Conservation (phyloP, 2,888 invertebrate species). For the Miltochrista miniata region DNA sequence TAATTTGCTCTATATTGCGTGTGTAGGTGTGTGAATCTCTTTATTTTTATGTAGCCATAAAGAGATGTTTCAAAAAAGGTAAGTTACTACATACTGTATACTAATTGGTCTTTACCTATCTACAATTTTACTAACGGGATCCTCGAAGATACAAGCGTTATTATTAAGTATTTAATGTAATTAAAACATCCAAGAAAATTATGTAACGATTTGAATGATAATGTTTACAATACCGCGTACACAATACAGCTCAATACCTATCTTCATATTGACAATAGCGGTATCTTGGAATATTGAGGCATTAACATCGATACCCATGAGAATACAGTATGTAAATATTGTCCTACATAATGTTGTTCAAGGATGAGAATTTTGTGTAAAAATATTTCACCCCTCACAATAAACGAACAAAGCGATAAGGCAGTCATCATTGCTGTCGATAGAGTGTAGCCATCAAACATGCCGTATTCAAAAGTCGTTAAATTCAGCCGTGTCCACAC, state of each 20-base stretch:
- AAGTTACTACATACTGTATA: too few relatives aligned
- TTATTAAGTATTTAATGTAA: too few relatives aligned
- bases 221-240: too few relatives aligned
- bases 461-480: slow-evolving; percentile 64
- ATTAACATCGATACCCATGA: not conserved
- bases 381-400: slow-evolving; percentile 19
- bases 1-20: slow-evolving; percentile 3
- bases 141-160: too few relatives aligned
- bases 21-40: slow-evolving; percentile 10
- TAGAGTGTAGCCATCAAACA: slow-evolving; percentile 54
- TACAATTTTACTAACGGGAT: too few relatives aligned
- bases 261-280: too few relatives aligned
- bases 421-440: slow-evolving; percentile 52
- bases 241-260: too few relatives aligned
- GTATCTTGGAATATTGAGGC: not conserved
- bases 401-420: slow-evolving; percentile 49
- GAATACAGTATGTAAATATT: slow-evolving; percentile 8
- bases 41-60: not conserved
- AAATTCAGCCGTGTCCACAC: slow-evolving; percentile 70
- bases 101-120: too few relatives aligned
- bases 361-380: too few relatives aligned
- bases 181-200: too few relatives aligned
- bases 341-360: slow-evolving; percentile 6
- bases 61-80: not conserved
- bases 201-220: too few relatives aligned